Conservation (phyloP, 2,113 vertebrate genomes). For the Amblyopsis rosae region DNA sequence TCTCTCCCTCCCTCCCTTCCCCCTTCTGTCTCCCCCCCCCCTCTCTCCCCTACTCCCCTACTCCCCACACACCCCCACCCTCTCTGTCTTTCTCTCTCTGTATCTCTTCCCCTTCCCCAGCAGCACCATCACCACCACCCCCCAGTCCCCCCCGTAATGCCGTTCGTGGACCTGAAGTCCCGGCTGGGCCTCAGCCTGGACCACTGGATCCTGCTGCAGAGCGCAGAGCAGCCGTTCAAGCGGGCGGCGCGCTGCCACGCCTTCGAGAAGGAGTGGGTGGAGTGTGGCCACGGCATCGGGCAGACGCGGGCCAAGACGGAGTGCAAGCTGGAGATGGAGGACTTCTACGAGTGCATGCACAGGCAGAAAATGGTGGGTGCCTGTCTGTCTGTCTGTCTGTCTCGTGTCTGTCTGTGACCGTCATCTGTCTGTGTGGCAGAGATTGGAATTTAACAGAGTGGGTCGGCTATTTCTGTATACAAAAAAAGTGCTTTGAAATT, state of each 20-base stretch:
- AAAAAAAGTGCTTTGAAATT: no score
- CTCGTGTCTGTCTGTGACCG: no score
- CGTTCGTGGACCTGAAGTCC: conserved; percentile 82
- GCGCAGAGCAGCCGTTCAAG: conserved; percentile 75
- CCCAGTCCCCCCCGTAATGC: conserved; percentile 74
- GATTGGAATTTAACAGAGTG: no score
- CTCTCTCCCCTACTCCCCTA: no score
- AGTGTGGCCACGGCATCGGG: conserved; percentile 87
- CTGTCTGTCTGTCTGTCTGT: no score
- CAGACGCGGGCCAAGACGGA: conserved; percentile 82
- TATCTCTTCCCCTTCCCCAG: background rate
- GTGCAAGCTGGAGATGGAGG: conserved; percentile 86
- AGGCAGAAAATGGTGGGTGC: conserved; percentile 81
- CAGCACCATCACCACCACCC: no score
- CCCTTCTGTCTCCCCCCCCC: background rate
- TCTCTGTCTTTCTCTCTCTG: background rate
- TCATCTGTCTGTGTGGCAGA: no score
- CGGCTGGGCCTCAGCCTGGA: conserved; percentile 83
- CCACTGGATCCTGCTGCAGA: conserved; percentile 80
- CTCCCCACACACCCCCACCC: no score
- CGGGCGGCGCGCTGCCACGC: conserved; percentile 78
- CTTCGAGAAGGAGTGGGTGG: conserved; percentile 95
- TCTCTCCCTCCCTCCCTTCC: background rate
- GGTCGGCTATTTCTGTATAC: no score
- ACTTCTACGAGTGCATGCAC: conserved; percentile 88